Evolutionary conservation across 2,113 vertebrate species (phyloP).

Genomic region (Tragelaphus strepsiceros): DNA sequence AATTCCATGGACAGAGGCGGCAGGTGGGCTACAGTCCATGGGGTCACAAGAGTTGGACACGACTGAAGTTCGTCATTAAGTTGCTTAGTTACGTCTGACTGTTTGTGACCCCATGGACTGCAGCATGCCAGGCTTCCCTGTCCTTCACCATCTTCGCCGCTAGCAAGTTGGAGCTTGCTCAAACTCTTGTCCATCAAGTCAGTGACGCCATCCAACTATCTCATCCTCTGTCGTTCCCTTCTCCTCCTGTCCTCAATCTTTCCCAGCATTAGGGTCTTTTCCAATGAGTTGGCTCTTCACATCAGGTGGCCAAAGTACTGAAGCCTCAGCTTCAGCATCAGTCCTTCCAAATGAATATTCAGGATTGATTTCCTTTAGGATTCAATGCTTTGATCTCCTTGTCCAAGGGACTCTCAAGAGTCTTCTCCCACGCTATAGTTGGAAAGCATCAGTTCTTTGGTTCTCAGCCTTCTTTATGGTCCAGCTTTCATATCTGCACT

Average conservation of each 20-base stretch:
- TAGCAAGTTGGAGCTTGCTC: not conserved
- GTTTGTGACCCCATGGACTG: not conserved
- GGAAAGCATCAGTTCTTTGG: not conserved
- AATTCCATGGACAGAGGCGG: not conserved
- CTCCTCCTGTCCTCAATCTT: not conserved
- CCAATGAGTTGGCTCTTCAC: not conserved
- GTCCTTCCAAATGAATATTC: not conserved
- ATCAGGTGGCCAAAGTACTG: not conserved
- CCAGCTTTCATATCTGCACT: not conserved
- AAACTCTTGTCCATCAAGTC: not conserved
- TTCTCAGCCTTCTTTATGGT: not conserved
- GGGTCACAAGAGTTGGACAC: not conserved
- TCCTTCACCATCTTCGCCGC: not conserved
- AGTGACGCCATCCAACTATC: not conserved
- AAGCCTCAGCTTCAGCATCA: not conserved
- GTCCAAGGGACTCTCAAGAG: not conserved
- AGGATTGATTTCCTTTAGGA: not conserved
- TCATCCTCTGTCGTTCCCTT: not conserved
- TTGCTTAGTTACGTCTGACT: not conserved
- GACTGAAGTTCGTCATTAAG: not conserved
- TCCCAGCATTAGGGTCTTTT: not conserved
- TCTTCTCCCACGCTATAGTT: not conserved
- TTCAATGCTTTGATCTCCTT: not conserved
- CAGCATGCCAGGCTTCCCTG: not conserved
- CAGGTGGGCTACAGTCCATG: not conserved